Conservation (phyloP, 2,113 vertebrate genomes). For the Chaetorhynchus papuensis region DNA sequence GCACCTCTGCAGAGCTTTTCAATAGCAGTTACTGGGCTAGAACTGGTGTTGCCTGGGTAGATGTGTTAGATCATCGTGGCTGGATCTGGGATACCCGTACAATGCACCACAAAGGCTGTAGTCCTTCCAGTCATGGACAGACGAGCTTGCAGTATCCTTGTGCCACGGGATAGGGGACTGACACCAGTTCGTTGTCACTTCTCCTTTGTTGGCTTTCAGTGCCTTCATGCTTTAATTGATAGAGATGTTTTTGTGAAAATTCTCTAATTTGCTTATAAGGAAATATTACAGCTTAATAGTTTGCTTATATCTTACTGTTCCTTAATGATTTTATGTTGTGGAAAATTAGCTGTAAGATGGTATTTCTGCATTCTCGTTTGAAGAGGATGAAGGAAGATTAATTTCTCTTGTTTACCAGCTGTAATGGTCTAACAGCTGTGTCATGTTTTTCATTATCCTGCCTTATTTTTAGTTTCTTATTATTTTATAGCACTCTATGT, state of each 20-base stretch:
- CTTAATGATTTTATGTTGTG: neutral
- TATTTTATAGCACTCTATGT: neutral
- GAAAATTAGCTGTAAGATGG: neutral
- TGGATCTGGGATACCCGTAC: neutral
- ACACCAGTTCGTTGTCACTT: neutral
- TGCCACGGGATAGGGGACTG: neutral
- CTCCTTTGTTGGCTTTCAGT: neutral
- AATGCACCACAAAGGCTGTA: neutral
- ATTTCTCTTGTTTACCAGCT: neutral
- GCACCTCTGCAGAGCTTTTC: neutral
- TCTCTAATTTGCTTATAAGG: neutral
- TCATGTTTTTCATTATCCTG: neutral
- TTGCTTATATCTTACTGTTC: neutral
- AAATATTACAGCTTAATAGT: neutral
- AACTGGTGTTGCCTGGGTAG: neutral
- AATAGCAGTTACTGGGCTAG: neutral
- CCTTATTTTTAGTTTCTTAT: neutral
- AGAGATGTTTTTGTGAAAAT: neutral
- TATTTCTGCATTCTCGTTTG: neutral
- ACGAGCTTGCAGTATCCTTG: neutral
- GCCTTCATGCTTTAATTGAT: neutral
- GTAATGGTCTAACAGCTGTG: neutral
- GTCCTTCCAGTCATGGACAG: neutral
- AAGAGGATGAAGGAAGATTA: neutral
- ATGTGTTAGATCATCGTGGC: neutral